Base-by-base conservation (phyloP, 2,888 invertebrate genomes). In the Apantesis nais region DNA sequence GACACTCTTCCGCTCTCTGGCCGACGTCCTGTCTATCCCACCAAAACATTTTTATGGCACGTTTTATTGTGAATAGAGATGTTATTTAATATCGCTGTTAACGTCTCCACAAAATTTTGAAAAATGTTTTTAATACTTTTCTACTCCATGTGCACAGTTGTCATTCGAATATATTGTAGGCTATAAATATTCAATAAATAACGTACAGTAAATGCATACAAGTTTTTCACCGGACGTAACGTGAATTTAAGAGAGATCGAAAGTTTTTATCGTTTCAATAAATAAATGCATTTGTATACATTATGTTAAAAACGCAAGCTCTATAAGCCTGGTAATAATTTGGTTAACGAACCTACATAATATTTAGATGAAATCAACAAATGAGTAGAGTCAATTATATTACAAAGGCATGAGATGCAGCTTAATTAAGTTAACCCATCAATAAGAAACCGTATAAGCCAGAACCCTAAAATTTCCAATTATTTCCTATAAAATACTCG, bases 61-160 rank as follows among this genome's bases (percentile, higher is more conserved):
- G 79, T 87, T 93, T 93, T 91, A 92, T 92, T 87, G 86, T 87
- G 89, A 91, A 94, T 94, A 92, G 93, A 94, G 93, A 94, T 88
- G 92, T 94, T 93, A 93, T 93, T 94, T 92, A 94, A 93, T 92
- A 91, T 90, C 89, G 89, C 85, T 92, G 93, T 93, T 94, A 92
- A 92, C 92, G 91, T 92, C 89, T 90, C 87, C 86, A 90, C 89
- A 89, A 87, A 86, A 86, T 88, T 55, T 89, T 88, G 83, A 87
- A 86, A 86, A 83, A 86, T 83, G 78, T 79, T 85, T 81, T 85
- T 85, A 80, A 76, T 84, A 83, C 81, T 83, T 85, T 85, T 86
- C 87, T 82, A 83, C 78, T 84, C 69, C 78, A 77, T 76, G 83
- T 79, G 82, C 83, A 82, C 83, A 82, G 85, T 83, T 85, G 86